Conservation (phyloP, 2,888 invertebrate genomes). For the Tipula confusa region DNA sequence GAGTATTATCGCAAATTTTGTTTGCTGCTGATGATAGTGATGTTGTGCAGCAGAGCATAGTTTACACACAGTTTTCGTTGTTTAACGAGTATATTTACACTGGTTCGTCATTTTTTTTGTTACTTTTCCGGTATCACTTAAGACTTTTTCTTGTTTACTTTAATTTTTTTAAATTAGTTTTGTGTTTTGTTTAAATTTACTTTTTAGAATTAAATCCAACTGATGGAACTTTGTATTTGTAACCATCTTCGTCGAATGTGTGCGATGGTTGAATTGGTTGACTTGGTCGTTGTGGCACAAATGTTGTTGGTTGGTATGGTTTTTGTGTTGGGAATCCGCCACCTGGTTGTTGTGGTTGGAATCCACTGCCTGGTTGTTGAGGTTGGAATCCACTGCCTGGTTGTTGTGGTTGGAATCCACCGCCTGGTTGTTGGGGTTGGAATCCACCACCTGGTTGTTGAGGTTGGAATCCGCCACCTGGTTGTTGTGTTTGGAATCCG, state of each 20-base stretch:
- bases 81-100: background rate
- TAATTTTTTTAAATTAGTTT: slow-evolving; percentile 30
- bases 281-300: slow-evolving; percentile 4
- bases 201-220: slow-evolving; percentile 50
- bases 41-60: background rate
- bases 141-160: slow-evolving; percentile 27
- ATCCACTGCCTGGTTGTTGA: background rate
- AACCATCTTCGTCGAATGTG: slow-evolving; percentile 44
- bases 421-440: background rate
- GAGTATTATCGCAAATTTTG: background rate
- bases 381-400: background rate
- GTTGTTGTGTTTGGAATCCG: background rate
- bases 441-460: slow-evolving; percentile 13
- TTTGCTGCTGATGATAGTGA: background rate
- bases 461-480: slow-evolving; percentile 32
- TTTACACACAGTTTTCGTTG: slow-evolving; percentile 8
- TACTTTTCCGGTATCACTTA: background rate
- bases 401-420: background rate
- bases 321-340: background rate
- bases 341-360: background rate
- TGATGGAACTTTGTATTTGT: slow-evolving; percentile 47
- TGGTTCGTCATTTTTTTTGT: background rate
- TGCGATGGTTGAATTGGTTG: slow-evolving; percentile 33
- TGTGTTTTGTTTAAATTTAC: slow-evolving; percentile 57
- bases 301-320: background rate